Conservation (phyloP, 2,113 vertebrate species). For the Pongo pygmaeus region DNA sequence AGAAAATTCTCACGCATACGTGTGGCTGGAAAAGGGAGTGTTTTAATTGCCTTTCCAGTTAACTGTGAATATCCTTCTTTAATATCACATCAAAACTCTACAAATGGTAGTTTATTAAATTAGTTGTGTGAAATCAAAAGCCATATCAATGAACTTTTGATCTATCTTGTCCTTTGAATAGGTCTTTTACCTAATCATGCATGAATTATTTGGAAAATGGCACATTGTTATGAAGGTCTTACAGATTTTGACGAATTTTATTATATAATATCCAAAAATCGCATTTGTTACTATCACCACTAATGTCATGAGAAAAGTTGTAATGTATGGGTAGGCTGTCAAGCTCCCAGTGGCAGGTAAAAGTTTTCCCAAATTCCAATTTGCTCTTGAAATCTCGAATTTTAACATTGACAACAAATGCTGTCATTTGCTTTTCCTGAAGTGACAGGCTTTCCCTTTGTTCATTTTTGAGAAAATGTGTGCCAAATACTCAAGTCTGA, state of each 20-base stretch:
- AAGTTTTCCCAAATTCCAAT: slow-evolving; percentile 54
- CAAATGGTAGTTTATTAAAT: slow-evolving; percentile 1
- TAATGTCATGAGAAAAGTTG: background rate
- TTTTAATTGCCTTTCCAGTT: background rate
- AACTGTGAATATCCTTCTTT: background rate
- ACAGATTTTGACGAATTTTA: background rate
- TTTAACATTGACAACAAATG: slow-evolving; percentile 57
- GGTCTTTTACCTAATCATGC: background rate
- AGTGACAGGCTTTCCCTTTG: slow-evolving; percentile 51
- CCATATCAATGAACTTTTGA: background rate
- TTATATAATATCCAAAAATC: background rate
- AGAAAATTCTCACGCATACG: background rate
- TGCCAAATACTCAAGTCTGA: slow-evolving; percentile 35
- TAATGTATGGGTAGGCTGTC: background rate
- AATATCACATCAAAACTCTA: background rate
- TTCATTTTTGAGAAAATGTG: slow-evolving; percentile 54
- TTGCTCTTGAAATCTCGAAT: slow-evolving; percentile 53
- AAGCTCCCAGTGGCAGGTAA: slow-evolving; percentile 27
- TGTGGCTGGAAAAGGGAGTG: background rate
- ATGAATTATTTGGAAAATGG: background rate
- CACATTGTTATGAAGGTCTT: background rate
- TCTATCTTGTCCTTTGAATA: background rate
- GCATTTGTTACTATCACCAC: background rate
- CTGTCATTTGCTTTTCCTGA: slow-evolving; percentile 54
- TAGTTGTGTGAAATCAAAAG: background rate